Conservation (phyloP, 2,797 vertebrate genomes). For the Poeciliopsis turneri region DNA sequence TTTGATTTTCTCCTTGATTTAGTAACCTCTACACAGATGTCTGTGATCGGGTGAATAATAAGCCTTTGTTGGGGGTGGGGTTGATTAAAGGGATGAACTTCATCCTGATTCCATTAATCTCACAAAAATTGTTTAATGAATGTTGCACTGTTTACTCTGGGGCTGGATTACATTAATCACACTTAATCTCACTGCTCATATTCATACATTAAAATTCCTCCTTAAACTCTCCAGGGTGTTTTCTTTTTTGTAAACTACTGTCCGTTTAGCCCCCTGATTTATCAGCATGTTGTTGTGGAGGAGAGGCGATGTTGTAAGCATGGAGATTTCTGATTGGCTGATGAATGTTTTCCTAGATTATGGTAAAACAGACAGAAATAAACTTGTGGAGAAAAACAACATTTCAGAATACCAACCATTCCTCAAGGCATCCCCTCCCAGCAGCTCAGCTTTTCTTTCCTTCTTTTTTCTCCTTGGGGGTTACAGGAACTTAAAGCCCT, state of each 20-base stretch:
- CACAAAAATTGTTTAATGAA: slow-evolving; percentile 29
- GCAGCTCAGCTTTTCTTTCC: slow-evolving; percentile 30
- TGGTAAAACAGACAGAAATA: slow-evolving; percentile 68
- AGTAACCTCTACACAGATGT: slow-evolving; percentile 7
- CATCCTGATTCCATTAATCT: slow-evolving; percentile 37
- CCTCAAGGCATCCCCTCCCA: slow-evolving; percentile 70
- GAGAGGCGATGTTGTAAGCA: slow-evolving; percentile 31
- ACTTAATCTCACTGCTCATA: slow-evolving; percentile 21
- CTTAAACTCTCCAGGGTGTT: background rate
- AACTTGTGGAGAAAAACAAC: slow-evolving; percentile 71
- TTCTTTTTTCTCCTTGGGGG: slow-evolving; percentile 31
- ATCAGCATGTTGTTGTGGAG: slow-evolving; percentile 21
- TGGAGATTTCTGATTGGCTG: slow-evolving; percentile 54
- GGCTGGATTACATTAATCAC: slow-evolving; percentile 46
- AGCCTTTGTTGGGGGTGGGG: slow-evolving; percentile 22
- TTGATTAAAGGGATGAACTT: slow-evolving; percentile 48
- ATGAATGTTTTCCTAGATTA: slow-evolving; percentile 35
- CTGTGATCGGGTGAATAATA: slow-evolving; percentile 43
- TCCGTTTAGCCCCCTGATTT: background rate
- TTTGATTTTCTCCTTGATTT: slow-evolving; percentile 7
- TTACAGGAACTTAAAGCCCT: slow-evolving; percentile 55
- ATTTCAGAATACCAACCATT: slow-evolving; percentile 79
- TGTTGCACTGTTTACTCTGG: slow-evolving; percentile 41
- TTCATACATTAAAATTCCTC: background rate
- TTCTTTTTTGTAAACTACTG: slow-evolving; percentile 7